Evolutionary conservation across 2,888 invertebrate species (phyloP).

Genomic region (Cantharis rufa): DNA sequence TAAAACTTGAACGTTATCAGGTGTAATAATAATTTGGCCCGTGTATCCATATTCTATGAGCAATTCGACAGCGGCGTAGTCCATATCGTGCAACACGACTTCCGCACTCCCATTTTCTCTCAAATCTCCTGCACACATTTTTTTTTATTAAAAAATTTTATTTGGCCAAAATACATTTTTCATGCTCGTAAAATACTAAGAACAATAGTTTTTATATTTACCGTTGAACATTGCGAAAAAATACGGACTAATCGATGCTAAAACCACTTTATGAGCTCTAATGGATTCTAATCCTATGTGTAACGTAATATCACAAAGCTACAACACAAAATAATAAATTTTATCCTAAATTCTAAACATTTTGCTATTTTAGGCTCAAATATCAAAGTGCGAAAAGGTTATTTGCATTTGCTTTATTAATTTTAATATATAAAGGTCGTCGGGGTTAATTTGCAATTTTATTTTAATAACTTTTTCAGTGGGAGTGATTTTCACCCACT

Average conservation of each 20-base stretch:
- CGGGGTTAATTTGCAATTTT: background rate
- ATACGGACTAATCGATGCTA: constrained; percentile 76
- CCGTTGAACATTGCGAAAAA: constrained; percentile 78
- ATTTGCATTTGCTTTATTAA: background rate
- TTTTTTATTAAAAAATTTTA: background rate
- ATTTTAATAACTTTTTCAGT: background rate
- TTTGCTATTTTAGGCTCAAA: background rate
- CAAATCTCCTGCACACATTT: constrained; percentile 58
- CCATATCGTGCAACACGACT: constrained; percentile 61
- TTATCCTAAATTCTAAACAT: background rate
- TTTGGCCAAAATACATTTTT: background rate
- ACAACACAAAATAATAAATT: constrained; percentile 45
- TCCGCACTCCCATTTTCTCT: constrained; percentile 63
- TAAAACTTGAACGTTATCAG: constrained; percentile 55
- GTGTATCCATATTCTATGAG: constrained; percentile 78
- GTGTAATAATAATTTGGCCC: constrained; percentile 66
- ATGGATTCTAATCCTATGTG: constrained; percentile 69
- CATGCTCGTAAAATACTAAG: background rate
- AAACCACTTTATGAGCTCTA: constrained; percentile 72
- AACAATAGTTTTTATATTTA: constrained; percentile 47
- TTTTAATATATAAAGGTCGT: constrained; percentile 4
- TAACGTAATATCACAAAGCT: constrained; percentile 71
- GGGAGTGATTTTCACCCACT: background rate
- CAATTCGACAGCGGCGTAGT: constrained; percentile 67
- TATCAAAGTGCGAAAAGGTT: background rate